Evolutionary conservation across 1,140 invertebrate genomes (phyloP).

Genomic region (Anoplolepis gracilipes): DNA sequence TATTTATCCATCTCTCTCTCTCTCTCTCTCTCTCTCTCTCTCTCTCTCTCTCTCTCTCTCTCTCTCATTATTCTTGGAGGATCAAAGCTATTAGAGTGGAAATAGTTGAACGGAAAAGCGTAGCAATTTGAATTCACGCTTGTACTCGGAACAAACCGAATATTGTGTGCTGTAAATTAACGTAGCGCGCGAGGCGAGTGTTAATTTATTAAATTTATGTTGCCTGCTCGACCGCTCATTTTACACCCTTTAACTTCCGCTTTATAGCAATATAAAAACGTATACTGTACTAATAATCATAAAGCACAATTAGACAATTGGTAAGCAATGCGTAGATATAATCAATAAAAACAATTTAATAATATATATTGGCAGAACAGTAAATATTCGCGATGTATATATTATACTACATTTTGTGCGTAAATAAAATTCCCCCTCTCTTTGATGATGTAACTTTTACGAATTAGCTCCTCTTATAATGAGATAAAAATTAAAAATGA

Average conservation of each 20-base stretch:
- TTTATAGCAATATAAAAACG: background rate
- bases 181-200: background rate
- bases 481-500: background rate
- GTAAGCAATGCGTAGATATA: background rate
- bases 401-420: background rate
- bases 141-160: conserved; percentile 16
- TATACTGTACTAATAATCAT: background rate
- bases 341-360: background rate
- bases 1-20: no score
- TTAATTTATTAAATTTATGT: conserved; percentile 60
- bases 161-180: conserved; percentile 49
- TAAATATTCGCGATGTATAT: background rate
- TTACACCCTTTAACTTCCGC: conserved; percentile 22
- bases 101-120: conserved; percentile 24
- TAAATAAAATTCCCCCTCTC: conserved; percentile 4
- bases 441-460: background rate
- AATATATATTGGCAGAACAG: background rate
- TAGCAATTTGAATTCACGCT: conserved; percentile 26
- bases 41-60: no score
- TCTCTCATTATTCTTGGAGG: background rate
- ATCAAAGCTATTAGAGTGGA: conserved; percentile 19
- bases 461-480: background rate
- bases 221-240: background rate
- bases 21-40: no score
- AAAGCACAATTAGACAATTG: background rate